Evolutionary conservation across 2,797 vertebrate species (phyloP).

Genomic region (Bradypodion ventrale): DNA sequence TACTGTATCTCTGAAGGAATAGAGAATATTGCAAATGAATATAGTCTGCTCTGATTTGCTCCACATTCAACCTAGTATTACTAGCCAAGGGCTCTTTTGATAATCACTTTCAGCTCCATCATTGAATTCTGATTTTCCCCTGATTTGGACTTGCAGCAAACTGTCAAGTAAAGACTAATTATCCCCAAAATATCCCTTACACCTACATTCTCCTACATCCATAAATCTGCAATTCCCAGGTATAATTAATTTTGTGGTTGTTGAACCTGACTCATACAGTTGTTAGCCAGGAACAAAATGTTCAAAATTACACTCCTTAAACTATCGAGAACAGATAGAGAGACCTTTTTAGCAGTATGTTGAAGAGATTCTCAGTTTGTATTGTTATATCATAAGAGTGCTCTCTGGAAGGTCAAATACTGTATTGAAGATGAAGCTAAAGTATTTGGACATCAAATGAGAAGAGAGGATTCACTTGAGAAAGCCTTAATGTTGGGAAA

Average conservation of each 20-base stretch:
- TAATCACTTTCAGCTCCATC: not conserved
- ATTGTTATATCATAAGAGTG: too few relatives aligned
- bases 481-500: too few relatives aligned
- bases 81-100: not conserved
- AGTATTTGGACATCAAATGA: too few relatives aligned
- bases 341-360: not conserved
- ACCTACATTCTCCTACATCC: not conserved
- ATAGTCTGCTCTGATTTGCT: conserved; percentile 46
- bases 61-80: conserved; percentile 36
- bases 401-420: too few relatives aligned
- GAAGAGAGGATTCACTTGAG: too few relatives aligned
- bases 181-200: not conserved
- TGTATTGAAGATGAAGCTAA: too few relatives aligned
- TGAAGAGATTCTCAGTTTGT: too few relatives aligned
- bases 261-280: conserved; percentile 17
- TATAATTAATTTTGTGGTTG: conserved; percentile 23
- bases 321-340: conserved; percentile 1
- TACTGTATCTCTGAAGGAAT: conserved; percentile 37
- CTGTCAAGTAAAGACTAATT: not conserved
- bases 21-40: conserved; percentile 54
- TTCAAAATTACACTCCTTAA: conserved; percentile 24
- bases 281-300: conserved; percentile 16
- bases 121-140: not conserved
- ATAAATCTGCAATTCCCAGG: not conserved
- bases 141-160: not conserved